Evolutionary conservation across 2,888 invertebrate genomes (phyloP).

Genomic region (Cosmia trapezina): DNA sequence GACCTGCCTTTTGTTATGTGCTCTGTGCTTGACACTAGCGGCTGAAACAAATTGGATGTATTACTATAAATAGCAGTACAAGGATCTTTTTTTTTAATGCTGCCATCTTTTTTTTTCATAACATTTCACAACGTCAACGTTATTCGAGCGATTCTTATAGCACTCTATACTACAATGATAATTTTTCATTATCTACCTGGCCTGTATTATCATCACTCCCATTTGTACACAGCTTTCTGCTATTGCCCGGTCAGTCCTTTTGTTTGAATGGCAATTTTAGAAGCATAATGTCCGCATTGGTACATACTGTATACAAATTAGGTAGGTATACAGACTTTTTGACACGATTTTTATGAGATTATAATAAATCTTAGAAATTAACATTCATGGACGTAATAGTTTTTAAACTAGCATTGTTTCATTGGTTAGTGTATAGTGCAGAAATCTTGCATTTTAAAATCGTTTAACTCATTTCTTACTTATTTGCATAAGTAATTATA

Average conservation of each 20-base stretch:
- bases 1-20: conserved; percentile 89
- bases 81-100: too few relatives aligned
- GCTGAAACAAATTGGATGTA: conserved; percentile 74
- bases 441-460: background rate
- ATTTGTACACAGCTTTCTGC: background rate
- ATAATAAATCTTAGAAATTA: background rate
- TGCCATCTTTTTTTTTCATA: too few relatives aligned
- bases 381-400: background rate
- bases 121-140: too few relatives aligned
- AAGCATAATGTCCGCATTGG: too few relatives aligned
- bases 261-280: background rate
- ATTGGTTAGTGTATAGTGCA: background rate
- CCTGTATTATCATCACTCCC: background rate
- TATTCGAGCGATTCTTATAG: too few relatives aligned
- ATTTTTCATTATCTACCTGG: background rate
- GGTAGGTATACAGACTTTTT: too few relatives aligned
- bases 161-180: background rate
- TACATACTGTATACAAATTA: too few relatives aligned
- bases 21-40: conserved; percentile 84
- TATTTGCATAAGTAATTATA: background rate
- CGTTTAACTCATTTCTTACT: background rate
- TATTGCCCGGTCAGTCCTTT: background rate
- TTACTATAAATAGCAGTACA: background rate
- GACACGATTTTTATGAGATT: background rate
- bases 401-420: background rate